Conservation (phyloP, 2,113 vertebrate genomes). For the Melanostigma gelatinosum region DNA sequence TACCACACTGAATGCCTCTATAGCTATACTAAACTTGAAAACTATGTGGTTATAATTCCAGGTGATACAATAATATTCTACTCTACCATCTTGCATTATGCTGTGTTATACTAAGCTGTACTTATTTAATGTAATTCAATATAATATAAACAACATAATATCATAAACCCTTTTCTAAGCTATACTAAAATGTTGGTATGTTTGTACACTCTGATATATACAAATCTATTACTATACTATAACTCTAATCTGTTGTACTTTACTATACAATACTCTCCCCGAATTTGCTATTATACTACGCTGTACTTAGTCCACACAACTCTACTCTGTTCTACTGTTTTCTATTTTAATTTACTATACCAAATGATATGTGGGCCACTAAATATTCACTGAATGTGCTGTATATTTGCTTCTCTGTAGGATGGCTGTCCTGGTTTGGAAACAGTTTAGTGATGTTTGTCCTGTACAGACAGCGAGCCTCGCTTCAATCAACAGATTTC, state of each 20-base stretch:
- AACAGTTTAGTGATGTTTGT: slow-evolving; percentile 90
- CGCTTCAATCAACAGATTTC: slow-evolving; percentile 87
- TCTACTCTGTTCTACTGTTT: not conserved
- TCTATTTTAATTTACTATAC: not conserved
- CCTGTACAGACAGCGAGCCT: slow-evolving; percentile 85
- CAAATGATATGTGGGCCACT: not conserved
- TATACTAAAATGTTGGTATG: not conserved
- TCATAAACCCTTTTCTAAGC: not conserved
- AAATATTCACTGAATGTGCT: not conserved
- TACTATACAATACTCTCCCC: not conserved
- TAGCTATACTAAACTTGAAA: not conserved
- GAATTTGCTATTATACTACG: not conserved
- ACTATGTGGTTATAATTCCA: not conserved
- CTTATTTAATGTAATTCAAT: not conserved
- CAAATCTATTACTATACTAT: not conserved
- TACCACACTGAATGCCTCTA: not conserved
- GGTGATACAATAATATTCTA: not conserved
- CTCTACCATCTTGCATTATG: not conserved
- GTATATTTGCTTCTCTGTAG: slow-evolving; percentile 69
- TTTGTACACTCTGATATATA: not conserved
- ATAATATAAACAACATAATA: not conserved
- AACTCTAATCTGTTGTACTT: not conserved
- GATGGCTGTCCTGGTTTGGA: slow-evolving; percentile 91
- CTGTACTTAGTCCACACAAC: not conserved
- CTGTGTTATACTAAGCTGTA: not conserved